Conservation (phyloP, 2,113 vertebrate genomes). For the Serilophus lunatus region DNA sequence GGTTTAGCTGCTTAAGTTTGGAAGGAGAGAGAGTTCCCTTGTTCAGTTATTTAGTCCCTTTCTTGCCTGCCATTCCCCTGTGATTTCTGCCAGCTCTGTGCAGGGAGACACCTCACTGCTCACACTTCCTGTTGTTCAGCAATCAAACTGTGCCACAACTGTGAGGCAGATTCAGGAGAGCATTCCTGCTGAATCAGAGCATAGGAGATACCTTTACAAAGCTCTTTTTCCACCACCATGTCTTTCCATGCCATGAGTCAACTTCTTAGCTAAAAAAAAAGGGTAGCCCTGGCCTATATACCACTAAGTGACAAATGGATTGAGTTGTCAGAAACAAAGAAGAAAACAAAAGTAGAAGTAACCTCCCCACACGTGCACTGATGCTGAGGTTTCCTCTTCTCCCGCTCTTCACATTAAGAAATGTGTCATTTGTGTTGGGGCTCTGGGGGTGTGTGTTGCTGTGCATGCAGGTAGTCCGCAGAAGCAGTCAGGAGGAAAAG, state of each 20-base stretch:
- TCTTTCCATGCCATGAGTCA: background rate
- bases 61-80: background rate
- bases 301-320: background rate
- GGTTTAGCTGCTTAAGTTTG: background rate
- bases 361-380: accelerated
- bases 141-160: background rate
- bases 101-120: background rate
- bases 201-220: background rate
- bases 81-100: background rate
- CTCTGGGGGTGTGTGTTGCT: constrained; percentile 16
- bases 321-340: background rate
- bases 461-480: constrained; percentile 86
- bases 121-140: background rate
- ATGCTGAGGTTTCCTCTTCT: background rate
- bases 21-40: background rate
- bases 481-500: constrained; percentile 87
- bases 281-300: background rate
- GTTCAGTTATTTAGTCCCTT: background rate
- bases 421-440: constrained; percentile 11
- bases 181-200: background rate
- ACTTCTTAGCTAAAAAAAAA: background rate
- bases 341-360: background rate
- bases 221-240: background rate
- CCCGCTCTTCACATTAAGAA: background rate
- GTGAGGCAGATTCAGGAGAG: background rate